A percentile compares a stretch with the other conserved stretches of the same genome.
Conservation (phyloP, 2,888 invertebrate genomes). For the Drosophila suboccidentalis region DNA sequence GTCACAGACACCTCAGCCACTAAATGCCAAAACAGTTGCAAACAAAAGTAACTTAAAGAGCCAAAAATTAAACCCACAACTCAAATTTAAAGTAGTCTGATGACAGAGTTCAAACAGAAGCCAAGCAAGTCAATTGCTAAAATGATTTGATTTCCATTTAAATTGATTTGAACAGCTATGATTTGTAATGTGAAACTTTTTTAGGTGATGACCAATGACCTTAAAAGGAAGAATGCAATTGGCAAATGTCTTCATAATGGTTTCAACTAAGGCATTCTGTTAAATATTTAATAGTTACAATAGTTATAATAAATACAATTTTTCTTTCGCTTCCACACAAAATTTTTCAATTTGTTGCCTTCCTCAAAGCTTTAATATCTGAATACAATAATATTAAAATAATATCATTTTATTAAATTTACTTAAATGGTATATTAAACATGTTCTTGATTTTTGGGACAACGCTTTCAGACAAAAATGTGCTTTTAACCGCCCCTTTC, state of each 20-base stretch:
- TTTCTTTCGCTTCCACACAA: no score
- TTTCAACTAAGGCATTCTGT: no score
- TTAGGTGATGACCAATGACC: neutral
- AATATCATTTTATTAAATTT: neutral
- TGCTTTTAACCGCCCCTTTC: neutral
- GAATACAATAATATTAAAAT: neutral
- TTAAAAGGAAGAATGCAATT: neutral
- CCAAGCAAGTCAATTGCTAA: constrained; percentile 32
- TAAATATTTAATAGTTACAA: no score
- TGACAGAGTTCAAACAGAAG: constrained; percentile 37
- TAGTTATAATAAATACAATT: no score
- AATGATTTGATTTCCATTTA: constrained; percentile 7
- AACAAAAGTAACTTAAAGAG: neutral
- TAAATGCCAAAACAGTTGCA: constrained; percentile 16
- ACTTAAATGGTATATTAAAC: neutral
- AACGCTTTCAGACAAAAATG: neutral
- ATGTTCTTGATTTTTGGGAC: neutral
- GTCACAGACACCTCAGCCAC: constrained; percentile 1
- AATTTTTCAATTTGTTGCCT: no score
- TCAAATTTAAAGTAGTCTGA: constrained; percentile 20
- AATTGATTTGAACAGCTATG: constrained; percentile 3
- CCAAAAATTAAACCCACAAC: constrained; percentile 1
- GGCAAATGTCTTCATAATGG: no score
- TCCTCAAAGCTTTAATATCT: no score
- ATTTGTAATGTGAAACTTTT: constrained; percentile 4